Evolutionary conservation across 2,888 invertebrate species (phyloP), one percentile per base, ranked within the genome.

Genomic region (Beris chalybata): DNA sequence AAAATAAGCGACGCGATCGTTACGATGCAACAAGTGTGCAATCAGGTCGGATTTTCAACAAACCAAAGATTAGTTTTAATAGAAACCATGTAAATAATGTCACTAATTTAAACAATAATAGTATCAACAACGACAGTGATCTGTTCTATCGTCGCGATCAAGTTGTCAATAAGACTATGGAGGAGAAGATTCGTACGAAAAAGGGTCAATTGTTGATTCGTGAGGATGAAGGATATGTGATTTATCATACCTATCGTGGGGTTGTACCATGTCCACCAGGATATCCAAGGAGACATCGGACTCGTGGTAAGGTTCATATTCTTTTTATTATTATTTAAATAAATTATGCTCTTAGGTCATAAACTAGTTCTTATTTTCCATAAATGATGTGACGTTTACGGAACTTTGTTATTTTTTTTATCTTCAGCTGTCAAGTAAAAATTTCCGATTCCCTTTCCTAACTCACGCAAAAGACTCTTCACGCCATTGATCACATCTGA

Each of bases 191-290:
- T 29, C 68, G 69, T 38, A 38, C 69, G 63, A 71, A 73, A 57
- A 74, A 76, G 57, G 74, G 76, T 71, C 78, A 79, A 71, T 72
- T 70, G 31, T 38, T 79, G 67, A 72, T 79, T 56, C 74, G 78
- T 56, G 78, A 76, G 70, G 77, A 77, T 67, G 77, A 76, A 64
- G 79, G 79, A 67, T 76, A 79, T 72, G 75, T 80, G 55, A 73
- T 80, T 0, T 79, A 78, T 71, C 76, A 78, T 43, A 72, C 73
- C 64, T 72, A 66, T 66, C 70, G 71, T 64, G 66, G 66, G 48
- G 58, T 73, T 0, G 70, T 79, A 66, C 78, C 79, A 65, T 79
- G 79, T 69, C 79, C 79, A n/a, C 79, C 79, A 67, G 77, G 78
- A 48, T 74, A 76, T 59, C 74, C 76, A 58, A 78, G 79, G 38